Percentiles rank a stretch among this genome's conserved stretches.
Evolutionary conservation across 2,888 invertebrate species (phyloP).

Genomic region (Drosophila tripunctata): DNA sequence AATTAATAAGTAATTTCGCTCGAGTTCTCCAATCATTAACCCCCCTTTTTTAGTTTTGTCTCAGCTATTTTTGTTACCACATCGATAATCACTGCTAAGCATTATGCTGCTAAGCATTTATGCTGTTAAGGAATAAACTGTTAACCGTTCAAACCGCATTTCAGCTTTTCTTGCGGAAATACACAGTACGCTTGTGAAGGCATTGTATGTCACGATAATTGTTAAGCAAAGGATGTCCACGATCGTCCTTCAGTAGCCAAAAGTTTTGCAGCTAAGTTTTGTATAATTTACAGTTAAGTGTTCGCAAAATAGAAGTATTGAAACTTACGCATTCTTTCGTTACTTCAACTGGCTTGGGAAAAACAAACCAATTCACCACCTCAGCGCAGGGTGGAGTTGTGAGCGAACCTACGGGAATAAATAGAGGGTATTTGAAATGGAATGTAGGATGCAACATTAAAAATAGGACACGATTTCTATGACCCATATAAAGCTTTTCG

Average conservation of each 20-base stretch:
- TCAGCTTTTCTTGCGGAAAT: constrained; percentile 18
- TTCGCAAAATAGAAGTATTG: neutral
- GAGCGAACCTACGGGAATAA: constrained; percentile 62
- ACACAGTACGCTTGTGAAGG: constrained; percentile 24
- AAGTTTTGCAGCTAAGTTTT: constrained; percentile 42
- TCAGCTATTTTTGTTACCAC: no score
- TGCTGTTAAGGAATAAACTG: no score
- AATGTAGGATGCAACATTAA: no score
- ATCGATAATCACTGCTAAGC: no score
- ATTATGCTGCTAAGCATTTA: no score
- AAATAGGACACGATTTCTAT: no score
- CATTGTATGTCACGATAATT: constrained; percentile 53
- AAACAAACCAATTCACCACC: constrained; percentile 62
- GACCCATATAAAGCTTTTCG: no score
- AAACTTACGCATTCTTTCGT: constrained; percentile 38
- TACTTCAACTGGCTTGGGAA: constrained; percentile 50
- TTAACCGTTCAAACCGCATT: neutral
- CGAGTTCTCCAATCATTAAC: no score
- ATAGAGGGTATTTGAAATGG: no score
- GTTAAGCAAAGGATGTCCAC: constrained; percentile 47
- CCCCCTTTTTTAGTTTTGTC: no score
- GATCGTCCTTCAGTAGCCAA: constrained; percentile 51
- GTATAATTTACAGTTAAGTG: neutral
- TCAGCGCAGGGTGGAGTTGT: constrained; percentile 68
- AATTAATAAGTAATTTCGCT: no score